Evolutionary conservation across 53 echinoderm and acorn worm species (phyloP).

Genomic region (Astropecten irregularis): DNA sequence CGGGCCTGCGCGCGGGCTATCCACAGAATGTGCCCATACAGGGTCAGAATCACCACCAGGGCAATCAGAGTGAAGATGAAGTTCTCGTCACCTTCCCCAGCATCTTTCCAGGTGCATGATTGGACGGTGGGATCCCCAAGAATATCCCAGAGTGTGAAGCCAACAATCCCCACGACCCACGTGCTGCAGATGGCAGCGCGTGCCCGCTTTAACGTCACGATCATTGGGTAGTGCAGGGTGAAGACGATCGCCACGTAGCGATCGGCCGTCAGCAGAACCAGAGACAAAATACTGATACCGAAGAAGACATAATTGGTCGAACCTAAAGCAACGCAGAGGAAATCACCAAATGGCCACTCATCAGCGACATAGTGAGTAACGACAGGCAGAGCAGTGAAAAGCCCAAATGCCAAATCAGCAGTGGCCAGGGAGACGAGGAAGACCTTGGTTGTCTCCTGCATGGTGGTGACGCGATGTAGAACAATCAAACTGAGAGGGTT

Average conservation of each 20-base stretch:
- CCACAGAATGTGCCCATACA: not conserved
- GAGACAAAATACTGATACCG: not conserved
- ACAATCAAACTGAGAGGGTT: constrained; percentile 28
- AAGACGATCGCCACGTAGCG: constrained; percentile 51
- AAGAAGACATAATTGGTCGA: not conserved
- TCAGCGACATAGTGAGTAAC: not conserved
- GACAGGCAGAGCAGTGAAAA: constrained; percentile 33
- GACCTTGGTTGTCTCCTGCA: constrained; percentile 31
- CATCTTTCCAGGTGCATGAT: not conserved
- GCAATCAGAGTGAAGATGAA: not conserved
- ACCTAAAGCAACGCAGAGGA: constrained; percentile 3
- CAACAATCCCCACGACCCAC: not conserved
- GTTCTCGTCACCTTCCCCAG: not conserved
- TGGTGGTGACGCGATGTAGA: not conserved
- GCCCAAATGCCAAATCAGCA: constrained; percentile 29
- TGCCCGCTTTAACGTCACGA: constrained; percentile 37
- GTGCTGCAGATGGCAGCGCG: not conserved
- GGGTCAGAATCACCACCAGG: not conserved
- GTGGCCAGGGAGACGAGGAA: constrained; percentile 36
- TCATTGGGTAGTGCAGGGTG: constrained; percentile 12
- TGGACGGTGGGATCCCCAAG: not conserved
- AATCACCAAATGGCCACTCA: not conserved
- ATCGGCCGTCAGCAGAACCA: constrained; percentile 42
- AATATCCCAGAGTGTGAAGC: not conserved
- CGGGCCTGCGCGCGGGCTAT: not conserved